phyloP scores from a whole-genome alignment of 2,797 vertebrate species.

The Cossypha dichroa region DNA sequence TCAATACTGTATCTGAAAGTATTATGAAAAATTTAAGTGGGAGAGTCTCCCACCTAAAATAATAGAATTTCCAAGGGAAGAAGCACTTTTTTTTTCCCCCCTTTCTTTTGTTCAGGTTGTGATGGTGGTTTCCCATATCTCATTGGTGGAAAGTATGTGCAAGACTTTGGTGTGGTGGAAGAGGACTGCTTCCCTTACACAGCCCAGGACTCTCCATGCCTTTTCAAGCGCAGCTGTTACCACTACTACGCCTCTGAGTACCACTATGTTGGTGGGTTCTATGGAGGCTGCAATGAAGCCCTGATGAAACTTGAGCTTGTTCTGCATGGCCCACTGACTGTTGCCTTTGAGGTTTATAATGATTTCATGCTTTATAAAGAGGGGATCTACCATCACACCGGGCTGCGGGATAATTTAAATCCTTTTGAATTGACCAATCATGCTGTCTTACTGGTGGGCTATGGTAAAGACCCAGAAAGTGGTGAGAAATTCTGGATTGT shows the following conservation, averaged over 20 bases:
- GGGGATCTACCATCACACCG: constrained; percentile 95
- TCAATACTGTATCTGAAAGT: neutral
- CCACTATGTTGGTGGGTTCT: constrained; percentile 93
- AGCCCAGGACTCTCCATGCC: constrained; percentile 80
- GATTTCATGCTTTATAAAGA: constrained; percentile 88
- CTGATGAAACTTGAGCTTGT: constrained; percentile 93
- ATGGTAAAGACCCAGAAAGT: constrained; percentile 80
- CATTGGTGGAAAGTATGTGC: constrained; percentile 88
- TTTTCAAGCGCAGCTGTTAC: constrained; percentile 72
- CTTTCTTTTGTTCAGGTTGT: constrained; percentile 79
- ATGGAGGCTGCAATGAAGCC: constrained; percentile 91
- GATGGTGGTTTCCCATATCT: constrained; percentile 96
- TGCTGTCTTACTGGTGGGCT: constrained; percentile 92
- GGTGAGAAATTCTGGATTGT: constrained; percentile 91
- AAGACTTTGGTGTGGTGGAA: constrained; percentile 94
- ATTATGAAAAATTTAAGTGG: neutral
- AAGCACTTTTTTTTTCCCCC: neutral
- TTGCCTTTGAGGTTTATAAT: constrained; percentile 89
- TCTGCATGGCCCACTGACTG: constrained; percentile 85
- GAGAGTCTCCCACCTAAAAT: neutral
- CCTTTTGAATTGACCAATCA: constrained; percentile 97
- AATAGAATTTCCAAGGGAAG: neutral
- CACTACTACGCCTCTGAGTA: constrained; percentile 86
- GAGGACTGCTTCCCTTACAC: constrained; percentile 90
- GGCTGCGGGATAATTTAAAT: constrained; percentile 83